Conservation (phyloP, 1,140 invertebrate species). For the Pogonognathellus flavescens region DNA sequence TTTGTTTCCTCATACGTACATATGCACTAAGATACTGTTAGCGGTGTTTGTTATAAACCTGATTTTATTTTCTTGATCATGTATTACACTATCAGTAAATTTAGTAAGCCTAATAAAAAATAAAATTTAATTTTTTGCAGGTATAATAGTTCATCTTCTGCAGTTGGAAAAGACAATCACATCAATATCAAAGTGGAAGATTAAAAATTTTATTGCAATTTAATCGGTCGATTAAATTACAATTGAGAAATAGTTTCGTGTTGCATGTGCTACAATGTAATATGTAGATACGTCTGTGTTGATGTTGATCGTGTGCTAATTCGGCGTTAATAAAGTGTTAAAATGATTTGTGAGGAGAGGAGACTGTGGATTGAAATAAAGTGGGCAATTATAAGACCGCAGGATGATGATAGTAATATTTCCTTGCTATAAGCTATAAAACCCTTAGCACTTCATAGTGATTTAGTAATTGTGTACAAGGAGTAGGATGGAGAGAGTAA, state of each 20-base stretch:
- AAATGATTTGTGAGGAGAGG: conserved; percentile 60
- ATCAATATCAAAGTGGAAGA: too few relatives aligned
- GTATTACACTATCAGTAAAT: too few relatives aligned
- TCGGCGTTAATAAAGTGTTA: conserved; percentile 60
- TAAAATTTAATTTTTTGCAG: too few relatives aligned
- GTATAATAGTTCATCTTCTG: too few relatives aligned
- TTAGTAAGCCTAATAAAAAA: too few relatives aligned
- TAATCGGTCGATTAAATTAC: too few relatives aligned
- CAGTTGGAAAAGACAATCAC: too few relatives aligned
- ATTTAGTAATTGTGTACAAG: background rate
- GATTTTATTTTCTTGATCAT: too few relatives aligned
- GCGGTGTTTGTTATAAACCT: background rate
- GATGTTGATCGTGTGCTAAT: conserved; percentile 45
- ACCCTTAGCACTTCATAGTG: background rate
- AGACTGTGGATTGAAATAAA: conserved; percentile 59
- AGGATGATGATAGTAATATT: conserved; percentile 57
- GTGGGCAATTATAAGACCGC: conserved; percentile 54
- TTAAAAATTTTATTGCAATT: too few relatives aligned
- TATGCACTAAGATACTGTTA: background rate
- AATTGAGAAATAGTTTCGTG: too few relatives aligned
- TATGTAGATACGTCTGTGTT: conserved; percentile 1
- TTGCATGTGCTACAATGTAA: background rate
- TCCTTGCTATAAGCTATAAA: conserved; percentile 26
- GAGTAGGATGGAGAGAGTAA: background rate
- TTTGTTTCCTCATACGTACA: background rate